Percentiles rank a stretch among this genome's conserved stretches.
Evolutionary conservation across 2,797 vertebrate genomes (phyloP).

Genomic region (Coregonus suidteri): DNA sequence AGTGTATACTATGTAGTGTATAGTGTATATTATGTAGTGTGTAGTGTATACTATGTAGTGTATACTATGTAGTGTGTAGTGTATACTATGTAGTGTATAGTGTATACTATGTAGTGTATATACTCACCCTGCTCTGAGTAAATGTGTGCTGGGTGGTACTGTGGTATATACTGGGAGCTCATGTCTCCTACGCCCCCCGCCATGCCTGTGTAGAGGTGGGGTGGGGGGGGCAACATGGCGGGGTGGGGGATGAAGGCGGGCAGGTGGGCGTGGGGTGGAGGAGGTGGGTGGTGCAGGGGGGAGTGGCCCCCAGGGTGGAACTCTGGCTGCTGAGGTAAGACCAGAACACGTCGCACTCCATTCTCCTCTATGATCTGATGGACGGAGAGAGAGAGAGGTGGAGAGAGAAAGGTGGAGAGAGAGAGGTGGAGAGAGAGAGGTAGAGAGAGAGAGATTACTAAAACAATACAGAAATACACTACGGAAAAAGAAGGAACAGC

Average conservation of each 20-base stretch:
- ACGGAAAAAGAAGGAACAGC: no score
- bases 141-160: conserved; percentile 92
- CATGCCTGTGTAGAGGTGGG: conserved; percentile 88
- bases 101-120: not conserved
- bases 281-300: conserved; percentile 88
- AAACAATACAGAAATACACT: no score
- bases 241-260: conserved; percentile 94
- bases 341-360: conserved; percentile 94
- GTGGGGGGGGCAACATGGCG: conserved; percentile 90
- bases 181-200: conserved; percentile 90
- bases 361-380: conserved; percentile 96
- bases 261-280: conserved; percentile 89
- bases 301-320: conserved; percentile 92
- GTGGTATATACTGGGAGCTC: conserved; percentile 90
- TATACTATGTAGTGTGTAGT: not conserved
- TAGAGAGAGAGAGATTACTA: conserved; percentile 30
- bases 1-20: no score
- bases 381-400: no score
- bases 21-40: no score
- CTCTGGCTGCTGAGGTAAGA: conserved; percentile 97
- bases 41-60: no score
- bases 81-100: not conserved
- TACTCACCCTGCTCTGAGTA: conserved; percentile 93
- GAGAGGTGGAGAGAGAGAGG: conserved; percentile 23
- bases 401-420: no score